Conservation (phyloP, 2,888 invertebrate species). For the Plagodis dolabraria region DNA sequence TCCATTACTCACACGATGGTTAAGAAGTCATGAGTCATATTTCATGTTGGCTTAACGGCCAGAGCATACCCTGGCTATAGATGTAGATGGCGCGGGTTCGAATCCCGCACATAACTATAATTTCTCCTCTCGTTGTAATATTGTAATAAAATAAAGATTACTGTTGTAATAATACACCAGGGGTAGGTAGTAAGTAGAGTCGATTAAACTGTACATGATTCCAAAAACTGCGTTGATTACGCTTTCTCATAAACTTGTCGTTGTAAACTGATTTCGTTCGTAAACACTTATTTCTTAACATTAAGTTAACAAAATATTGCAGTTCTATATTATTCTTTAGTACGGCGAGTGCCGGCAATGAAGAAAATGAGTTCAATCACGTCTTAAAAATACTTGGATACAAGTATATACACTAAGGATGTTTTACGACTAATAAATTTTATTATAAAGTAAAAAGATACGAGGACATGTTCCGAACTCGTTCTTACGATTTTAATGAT, state of each 20-base stretch:
- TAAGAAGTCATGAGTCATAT: no score
- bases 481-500: slow-evolving; percentile 64
- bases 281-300: background rate
- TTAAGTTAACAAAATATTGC: slow-evolving; percentile 11
- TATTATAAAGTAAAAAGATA: slow-evolving; percentile 66
- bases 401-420: slow-evolving; percentile 57
- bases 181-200: no score
- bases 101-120: no score
- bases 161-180: no score
- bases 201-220: no score
- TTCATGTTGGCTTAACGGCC: no score
- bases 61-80: no score
- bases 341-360: slow-evolving; percentile 18
- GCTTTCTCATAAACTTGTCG: background rate
- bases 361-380: slow-evolving; percentile 57
- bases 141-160: no score
- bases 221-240: no score
- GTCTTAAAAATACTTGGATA: slow-evolving; percentile 68
- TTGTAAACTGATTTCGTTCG: background rate
- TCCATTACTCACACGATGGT: no score
- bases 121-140: no score
- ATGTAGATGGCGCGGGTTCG: no score
- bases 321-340: slow-evolving; percentile 16
- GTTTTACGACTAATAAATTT: slow-evolving; percentile 76
- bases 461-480: slow-evolving; percentile 64